These are phyloP conservation scores for Chrysodeixis includens DNA, from an alignment of 2,888 invertebrate species.

Conservation along the genomic window DNA sequence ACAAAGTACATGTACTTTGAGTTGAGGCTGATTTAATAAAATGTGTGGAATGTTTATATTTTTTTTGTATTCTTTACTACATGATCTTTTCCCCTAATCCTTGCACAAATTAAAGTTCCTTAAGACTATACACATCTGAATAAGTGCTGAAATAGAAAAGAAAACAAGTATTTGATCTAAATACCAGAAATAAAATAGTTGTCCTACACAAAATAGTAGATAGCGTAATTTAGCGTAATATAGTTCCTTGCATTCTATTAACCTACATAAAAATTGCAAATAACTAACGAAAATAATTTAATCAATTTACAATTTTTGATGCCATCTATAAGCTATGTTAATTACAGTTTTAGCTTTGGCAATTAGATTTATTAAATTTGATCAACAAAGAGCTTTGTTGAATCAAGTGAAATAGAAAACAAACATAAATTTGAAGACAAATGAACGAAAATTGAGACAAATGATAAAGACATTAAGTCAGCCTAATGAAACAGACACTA, in stretches of 20 bases:
- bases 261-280: no score
- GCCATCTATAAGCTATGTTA: no score
- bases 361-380: no score
- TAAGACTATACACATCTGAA: no score
- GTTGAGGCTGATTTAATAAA: conserved; percentile 86
- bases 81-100: neutral
- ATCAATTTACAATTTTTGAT: neutral
- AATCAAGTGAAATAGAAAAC: neutral
- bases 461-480: neutral
- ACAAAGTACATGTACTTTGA: conserved; percentile 74
- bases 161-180: no score
- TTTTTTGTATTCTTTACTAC: conserved; percentile 42
- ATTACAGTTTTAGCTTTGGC: no score
- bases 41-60: conserved; percentile 71
- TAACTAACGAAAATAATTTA: neutral
- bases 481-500: neutral
- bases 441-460: neutral
- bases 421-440: neutral
- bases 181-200: no score
- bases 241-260: no score
- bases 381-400: neutral
- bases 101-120: neutral
- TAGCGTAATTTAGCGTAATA: no score
- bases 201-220: no score
- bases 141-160: neutral